These are phyloP conservation scores for Coregonus sp. DNA, from an alignment of 2,797 vertebrate species.

Conservation along the genomic window DNA sequence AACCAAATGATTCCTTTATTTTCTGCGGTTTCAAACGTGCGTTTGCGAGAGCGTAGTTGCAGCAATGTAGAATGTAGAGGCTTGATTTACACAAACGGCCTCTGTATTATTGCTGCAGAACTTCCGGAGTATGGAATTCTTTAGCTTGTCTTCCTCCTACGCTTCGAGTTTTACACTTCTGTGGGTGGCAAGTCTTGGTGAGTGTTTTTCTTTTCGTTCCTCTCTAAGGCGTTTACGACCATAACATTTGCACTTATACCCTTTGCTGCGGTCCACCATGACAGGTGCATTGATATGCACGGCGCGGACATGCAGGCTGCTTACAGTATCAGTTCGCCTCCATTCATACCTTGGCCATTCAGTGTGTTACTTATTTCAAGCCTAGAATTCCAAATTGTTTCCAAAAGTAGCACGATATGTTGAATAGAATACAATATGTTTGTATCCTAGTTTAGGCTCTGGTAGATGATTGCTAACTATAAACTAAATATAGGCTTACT, in stretches of 20 bases:
- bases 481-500: not conserved
- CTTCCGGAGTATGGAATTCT: conserved; percentile 85
- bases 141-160: conserved; percentile 92
- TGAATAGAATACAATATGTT: not conserved
- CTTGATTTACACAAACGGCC: conserved; percentile 77
- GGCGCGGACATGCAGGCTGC: conserved; percentile 76
- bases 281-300: conserved; percentile 99
- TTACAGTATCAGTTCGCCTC: conserved; percentile 53
- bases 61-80: conserved; percentile 16
- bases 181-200: conserved; percentile 79
- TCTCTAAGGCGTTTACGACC: conserved; percentile 88
- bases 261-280: conserved; percentile 91
- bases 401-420: not conserved
- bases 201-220: conserved; percentile 89
- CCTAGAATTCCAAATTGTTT: not conserved
- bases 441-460: not conserved
- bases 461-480: not conserved
- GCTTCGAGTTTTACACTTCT: conserved; percentile 86
- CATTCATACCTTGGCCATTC: not conserved
- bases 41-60: conserved; percentile 27
- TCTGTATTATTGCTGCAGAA: conserved; percentile 66
- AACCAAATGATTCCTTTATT: not conserved
- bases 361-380: not conserved
- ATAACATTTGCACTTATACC: conserved; percentile 92
- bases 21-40: conserved; percentile 38